Evolutionary conservation across 1,140 invertebrate species (phyloP).

Genomic region (Idris sp.): DNA sequence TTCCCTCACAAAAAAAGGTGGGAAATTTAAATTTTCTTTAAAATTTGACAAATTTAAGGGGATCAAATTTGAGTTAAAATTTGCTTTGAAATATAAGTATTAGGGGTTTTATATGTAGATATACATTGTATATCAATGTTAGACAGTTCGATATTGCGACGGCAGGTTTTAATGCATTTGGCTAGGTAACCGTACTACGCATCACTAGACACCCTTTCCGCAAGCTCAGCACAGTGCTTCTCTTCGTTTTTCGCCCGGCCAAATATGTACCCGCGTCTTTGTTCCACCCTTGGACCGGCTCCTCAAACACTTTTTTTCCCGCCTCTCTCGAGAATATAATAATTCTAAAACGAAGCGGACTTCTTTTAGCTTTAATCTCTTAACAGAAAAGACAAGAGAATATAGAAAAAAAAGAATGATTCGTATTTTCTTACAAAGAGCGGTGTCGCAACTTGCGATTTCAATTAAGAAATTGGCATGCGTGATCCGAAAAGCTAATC

Average conservation of each 20-base stretch:
- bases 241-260: slow-evolving; percentile 14
- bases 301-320: slow-evolving; percentile 32
- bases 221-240: slow-evolving; percentile 73
- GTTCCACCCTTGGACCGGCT: slow-evolving; percentile 5
- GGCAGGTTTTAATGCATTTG: slow-evolving; percentile 78
- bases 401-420: too few species aligned
- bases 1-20: too few species aligned
- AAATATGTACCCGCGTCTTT: background rate
- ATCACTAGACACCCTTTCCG: slow-evolving; percentile 78
- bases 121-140: too few species aligned
- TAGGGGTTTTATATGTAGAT: too few species aligned
- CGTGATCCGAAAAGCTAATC: slow-evolving; percentile 5
- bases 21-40: too few species aligned
- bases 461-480: slow-evolving; percentile 71
- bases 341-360: slow-evolving; percentile 72
- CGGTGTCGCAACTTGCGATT: slow-evolving; percentile 33
- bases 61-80: too few species aligned
- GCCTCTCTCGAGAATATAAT: slow-evolving; percentile 68
- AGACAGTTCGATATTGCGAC: slow-evolving; percentile 70
- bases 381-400: slow-evolving; percentile 74
- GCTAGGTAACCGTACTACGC: slow-evolving; percentile 74
- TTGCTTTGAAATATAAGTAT: too few species aligned
- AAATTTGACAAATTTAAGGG: too few species aligned
- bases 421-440: slow-evolving; percentile 50
- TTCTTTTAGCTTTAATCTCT: slow-evolving; percentile 74